Conservation (phyloP, 2,888 invertebrate genomes). For the Drosophila quinaria region DNA sequence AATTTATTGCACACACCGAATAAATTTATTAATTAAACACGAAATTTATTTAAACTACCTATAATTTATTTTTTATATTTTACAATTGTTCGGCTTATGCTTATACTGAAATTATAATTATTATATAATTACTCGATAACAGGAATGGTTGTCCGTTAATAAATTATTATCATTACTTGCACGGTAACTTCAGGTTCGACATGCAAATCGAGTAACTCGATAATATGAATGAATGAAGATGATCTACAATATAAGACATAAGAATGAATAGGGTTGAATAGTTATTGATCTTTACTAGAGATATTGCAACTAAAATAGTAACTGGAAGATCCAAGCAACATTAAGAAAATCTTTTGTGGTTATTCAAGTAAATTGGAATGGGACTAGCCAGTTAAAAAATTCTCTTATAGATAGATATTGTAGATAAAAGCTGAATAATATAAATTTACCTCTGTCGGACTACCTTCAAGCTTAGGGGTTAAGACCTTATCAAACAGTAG, state of each 20-base stretch:
- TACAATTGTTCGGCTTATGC: constrained; percentile 1
- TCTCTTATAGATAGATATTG: too few species aligned
- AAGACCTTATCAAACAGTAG: neutral
- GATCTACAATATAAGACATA: neutral
- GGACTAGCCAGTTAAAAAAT: too few species aligned
- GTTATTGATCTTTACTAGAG: neutral
- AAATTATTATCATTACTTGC: constrained; percentile 59
- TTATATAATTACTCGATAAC: constrained; percentile 36
- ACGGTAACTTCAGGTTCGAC: constrained; percentile 36
- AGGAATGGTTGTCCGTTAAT: constrained; percentile 21
- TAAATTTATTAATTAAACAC: constrained; percentile 40
- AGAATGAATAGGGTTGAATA: neutral
- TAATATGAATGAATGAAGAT: constrained; percentile 48
- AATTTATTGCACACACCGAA: constrained; percentile 67
- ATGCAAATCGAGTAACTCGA: constrained; percentile 45
- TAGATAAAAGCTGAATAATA: neutral
- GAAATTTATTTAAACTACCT: neutral
- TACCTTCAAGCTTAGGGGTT: neutral
- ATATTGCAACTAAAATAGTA: neutral
- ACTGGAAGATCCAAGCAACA: neutral
- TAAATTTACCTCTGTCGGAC: neutral
- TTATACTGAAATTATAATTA: constrained; percentile 5
- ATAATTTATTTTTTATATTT: constrained; percentile 1
- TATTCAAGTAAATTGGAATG: neutral
- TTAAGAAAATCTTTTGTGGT: neutral